Percentiles rank a stretch among this genome's conserved stretches.
Conservation (phyloP, 2,113 vertebrate species). For the Prochilodus magdalenae region DNA sequence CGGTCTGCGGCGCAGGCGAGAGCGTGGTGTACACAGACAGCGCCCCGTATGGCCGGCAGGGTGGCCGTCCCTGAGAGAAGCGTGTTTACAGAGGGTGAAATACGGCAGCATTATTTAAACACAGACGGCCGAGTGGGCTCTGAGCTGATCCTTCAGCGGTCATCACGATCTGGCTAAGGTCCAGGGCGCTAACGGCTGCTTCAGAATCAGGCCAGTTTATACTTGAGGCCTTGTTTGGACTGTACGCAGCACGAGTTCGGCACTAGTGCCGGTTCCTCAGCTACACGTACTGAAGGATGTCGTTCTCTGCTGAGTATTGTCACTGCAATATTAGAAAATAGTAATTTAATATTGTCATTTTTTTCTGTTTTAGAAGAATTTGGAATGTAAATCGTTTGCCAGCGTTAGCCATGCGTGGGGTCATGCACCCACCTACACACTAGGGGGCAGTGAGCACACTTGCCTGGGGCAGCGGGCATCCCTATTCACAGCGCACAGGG, state of each 20-base stretch:
- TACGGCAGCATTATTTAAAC: neutral
- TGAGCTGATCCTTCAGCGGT: slow-evolving; percentile 1
- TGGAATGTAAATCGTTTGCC: too few species aligned
- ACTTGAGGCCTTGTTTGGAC: neutral
- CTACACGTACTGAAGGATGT: too few species aligned
- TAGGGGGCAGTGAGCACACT: too few species aligned
- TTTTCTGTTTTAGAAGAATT: too few species aligned
- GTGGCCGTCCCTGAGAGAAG: neutral
- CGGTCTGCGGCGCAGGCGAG: slow-evolving; percentile 3
- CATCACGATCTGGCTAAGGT: neutral
- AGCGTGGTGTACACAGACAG: slow-evolving; percentile 4
- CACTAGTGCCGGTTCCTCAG: too few species aligned
- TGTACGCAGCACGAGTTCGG: neutral
- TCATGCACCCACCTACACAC: too few species aligned
- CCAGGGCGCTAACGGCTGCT: neutral
- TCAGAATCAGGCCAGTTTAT: neutral
- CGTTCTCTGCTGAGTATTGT: too few species aligned
- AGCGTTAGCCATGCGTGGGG: too few species aligned
- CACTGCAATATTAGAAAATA: too few species aligned
- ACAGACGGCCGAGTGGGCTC: neutral
- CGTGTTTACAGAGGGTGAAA: slow-evolving; percentile 33
- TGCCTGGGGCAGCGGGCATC: too few species aligned
- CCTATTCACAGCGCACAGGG: too few species aligned
- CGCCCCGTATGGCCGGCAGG: slow-evolving; percentile 35
- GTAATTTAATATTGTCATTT: too few species aligned